Percentiles rank a stretch among this genome's conserved stretches.
Conservation (phyloP, 1,140 invertebrate genomes). For the Drosophila burlai region DNA sequence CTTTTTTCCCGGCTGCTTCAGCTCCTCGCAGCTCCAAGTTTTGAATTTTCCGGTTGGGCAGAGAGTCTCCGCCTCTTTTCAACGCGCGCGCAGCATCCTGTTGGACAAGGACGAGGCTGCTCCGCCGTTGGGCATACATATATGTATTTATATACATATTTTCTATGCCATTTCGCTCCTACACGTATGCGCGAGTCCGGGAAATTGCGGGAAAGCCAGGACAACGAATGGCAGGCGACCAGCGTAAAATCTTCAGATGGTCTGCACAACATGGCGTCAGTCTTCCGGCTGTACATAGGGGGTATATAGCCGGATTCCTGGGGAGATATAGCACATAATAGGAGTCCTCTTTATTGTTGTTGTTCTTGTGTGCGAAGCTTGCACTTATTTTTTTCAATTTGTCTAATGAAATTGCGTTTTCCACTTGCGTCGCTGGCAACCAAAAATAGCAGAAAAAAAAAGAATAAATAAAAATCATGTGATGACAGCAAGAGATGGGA, state of each 20-base stretch:
- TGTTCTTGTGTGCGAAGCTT: slow-evolving; percentile 48
- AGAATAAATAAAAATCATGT: slow-evolving; percentile 27
- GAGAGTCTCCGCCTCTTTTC: slow-evolving; percentile 84
- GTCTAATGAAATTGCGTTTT: slow-evolving; percentile 85
- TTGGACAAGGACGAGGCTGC: slow-evolving; percentile 44
- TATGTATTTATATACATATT: slow-evolving; percentile 10
- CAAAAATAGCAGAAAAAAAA: slow-evolving; percentile 26
- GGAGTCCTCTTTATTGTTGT: slow-evolving; percentile 22
- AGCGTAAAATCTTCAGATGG: slow-evolving; percentile 46
- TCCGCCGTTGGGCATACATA: slow-evolving; percentile 41
- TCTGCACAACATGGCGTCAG: slow-evolving; percentile 67
- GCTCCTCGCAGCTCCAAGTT: slow-evolving; percentile 51
- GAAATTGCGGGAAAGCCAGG: slow-evolving; percentile 52
- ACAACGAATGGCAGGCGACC: slow-evolving; percentile 71
- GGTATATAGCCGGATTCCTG: slow-evolving; percentile 1
- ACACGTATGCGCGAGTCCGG: slow-evolving; percentile 67
- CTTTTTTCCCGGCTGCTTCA: slow-evolving; percentile 22
- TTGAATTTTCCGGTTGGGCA: slow-evolving; percentile 46
- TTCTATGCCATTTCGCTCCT: slow-evolving; percentile 42
- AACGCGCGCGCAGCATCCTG: slow-evolving; percentile 83
- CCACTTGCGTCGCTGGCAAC: slow-evolving; percentile 63
- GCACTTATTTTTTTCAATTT: slow-evolving; percentile 85
- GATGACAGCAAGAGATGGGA: slow-evolving; percentile 15
- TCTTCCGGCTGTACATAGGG: slow-evolving; percentile 34
- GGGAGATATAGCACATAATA: slow-evolving; percentile 14